Conservation (phyloP, 2,797 vertebrate species). For the Austrolebias charrua region DNA sequence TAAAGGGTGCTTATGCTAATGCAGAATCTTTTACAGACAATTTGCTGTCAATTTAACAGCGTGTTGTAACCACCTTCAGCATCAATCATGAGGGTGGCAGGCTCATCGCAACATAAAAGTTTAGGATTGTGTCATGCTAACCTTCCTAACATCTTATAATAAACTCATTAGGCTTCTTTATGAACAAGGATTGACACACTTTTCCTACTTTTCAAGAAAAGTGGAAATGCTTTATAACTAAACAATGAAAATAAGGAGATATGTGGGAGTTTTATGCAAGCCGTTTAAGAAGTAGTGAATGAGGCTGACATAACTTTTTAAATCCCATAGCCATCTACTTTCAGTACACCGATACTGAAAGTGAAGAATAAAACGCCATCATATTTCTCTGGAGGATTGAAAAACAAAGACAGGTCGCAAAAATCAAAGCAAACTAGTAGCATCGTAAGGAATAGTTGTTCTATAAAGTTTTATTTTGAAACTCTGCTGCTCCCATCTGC, state of each 20-base stretch:
- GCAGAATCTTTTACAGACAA: constrained; percentile 60
- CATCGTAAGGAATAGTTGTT: background rate
- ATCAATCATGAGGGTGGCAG: constrained; percentile 64
- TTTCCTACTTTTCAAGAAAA: constrained; percentile 20
- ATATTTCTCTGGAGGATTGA: background rate
- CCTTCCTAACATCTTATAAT: constrained; percentile 53
- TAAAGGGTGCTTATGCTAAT: constrained; percentile 71
- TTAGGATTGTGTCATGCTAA: constrained; percentile 53
- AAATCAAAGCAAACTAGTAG: background rate
- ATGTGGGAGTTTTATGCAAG: constrained; percentile 1
- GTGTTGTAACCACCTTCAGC: constrained; percentile 62
- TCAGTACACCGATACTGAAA: constrained; percentile 2
- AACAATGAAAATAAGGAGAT: constrained; percentile 19
- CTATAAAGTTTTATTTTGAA: background rate
- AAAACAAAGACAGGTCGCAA: background rate
- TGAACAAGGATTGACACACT: constrained; percentile 5
- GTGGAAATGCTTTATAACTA: constrained; percentile 30
- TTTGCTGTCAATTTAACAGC: constrained; percentile 70
- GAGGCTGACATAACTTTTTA: background rate
- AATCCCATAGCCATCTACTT: background rate
- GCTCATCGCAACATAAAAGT: constrained; percentile 24
- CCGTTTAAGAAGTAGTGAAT: constrained; percentile 3
- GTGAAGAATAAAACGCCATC: background rate
- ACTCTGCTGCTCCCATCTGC: background rate
- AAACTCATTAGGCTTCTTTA: constrained; percentile 53